Evolutionary conservation across 2,888 invertebrate species (phyloP), one percentile per base, ranked within the genome.

Genomic region (Ceriagrion tenellum): DNA sequence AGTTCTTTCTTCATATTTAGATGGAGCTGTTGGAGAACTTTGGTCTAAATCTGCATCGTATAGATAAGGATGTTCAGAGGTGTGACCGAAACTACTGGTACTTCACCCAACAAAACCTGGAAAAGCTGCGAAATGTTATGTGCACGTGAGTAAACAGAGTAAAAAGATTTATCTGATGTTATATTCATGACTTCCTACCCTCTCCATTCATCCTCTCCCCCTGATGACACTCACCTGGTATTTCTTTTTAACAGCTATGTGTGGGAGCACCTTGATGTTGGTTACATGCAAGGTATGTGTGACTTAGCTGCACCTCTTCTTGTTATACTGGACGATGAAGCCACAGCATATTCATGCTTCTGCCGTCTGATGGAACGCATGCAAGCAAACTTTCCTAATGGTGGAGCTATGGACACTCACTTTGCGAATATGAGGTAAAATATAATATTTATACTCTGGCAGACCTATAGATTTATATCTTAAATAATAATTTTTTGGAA

Each of bases 281-380:
- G 99, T 23, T 99, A 99, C 97, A 99, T 99, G 98, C 99, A 99
- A 97, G 99, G 99, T 96, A 99, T 99, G 99, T 99, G 99, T 97
- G 99, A 99, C 97, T 97, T 99, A 95, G 99, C 98, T 0, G 99
- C 99, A 0, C 99, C 99, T 0, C 97, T 99, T 1, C 97, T 99
- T 40, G 99, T 99, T 30, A 98, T 99, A 96, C 98, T 99, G 97
- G 98, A 99, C 96, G 99, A 99, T 96, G 99, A 99, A 97, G 98
- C 99, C 0, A 97, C 98, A 23, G 98, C 99, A 0, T 99, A 99
- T 96, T 99, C 99, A 95, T 98, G 99, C 96, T 99, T 99, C 97
- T 98, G 98, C 96, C 98, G 98, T 95, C 97, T 99, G 95, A 99
- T 99, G 99, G 98, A 98, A 96, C 97, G 99, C 90, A 99, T 99